These are phyloP conservation scores for Drosophila meridionalis DNA, from an alignment of 2,888 invertebrate genomes.

Conservation along the genomic window DNA sequence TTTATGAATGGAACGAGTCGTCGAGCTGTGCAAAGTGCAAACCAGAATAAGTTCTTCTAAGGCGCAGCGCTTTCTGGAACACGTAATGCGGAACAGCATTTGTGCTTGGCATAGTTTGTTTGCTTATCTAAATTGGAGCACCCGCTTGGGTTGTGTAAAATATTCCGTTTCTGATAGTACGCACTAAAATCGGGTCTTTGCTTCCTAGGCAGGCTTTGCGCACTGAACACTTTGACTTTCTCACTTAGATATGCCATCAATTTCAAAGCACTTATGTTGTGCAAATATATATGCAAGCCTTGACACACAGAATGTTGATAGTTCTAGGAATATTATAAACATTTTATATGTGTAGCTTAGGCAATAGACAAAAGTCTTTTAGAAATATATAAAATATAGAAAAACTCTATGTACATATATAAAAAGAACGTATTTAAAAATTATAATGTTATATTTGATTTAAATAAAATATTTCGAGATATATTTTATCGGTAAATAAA, in stretches of 20 bases:
- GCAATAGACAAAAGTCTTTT: not conserved
- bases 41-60: not conserved
- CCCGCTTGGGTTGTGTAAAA: conserved; percentile 19
- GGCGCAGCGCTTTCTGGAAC: not conserved
- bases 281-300: not conserved
- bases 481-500: too few relatives aligned
- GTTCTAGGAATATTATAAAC: not conserved
- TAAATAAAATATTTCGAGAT: too few relatives aligned
- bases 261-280: not conserved
- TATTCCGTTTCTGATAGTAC: conserved; percentile 23
- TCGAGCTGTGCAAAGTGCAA: conserved; percentile 46
- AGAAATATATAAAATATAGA: not conserved
- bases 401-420: not conserved
- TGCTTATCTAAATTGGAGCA: conserved; percentile 41
- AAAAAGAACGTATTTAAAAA: not conserved
- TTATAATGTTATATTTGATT: too few relatives aligned
- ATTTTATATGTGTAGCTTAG: not conserved
- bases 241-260: conserved; percentile 1
- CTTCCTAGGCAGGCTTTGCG: not conserved
- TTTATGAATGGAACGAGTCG: conserved; percentile 44
- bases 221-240: conserved; percentile 7
- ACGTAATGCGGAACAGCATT: conserved; percentile 16
- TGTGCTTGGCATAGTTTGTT: conserved; percentile 53
- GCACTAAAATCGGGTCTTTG: conserved; percentile 2
- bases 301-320: not conserved